Evolutionary conservation across 2,888 invertebrate genomes (phyloP).

Genomic region (Agonopterix subpropinquella): DNA sequence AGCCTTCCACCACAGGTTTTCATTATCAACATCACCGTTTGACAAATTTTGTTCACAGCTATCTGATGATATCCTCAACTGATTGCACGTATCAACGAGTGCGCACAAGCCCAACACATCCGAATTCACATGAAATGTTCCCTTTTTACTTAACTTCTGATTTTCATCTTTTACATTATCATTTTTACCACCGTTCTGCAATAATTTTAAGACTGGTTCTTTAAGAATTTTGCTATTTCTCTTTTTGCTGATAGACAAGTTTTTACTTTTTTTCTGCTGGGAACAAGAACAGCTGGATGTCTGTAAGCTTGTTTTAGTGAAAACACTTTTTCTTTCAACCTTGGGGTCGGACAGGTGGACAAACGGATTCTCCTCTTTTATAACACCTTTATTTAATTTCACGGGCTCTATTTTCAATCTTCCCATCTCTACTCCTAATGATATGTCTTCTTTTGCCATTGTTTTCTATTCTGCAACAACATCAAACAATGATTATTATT

Average conservation of each 20-base stretch:
- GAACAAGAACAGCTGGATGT: constrained; percentile 45
- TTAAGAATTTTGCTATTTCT: constrained; percentile 67
- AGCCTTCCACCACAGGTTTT: constrained; percentile 51
- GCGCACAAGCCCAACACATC: constrained; percentile 52
- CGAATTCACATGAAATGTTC: constrained; percentile 21
- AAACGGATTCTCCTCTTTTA: constrained; percentile 55
- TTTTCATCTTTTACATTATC: constrained; percentile 19
- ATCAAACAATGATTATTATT: too few relatives aligned
- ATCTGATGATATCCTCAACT: constrained; percentile 53
- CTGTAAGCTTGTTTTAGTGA: constrained; percentile 22
- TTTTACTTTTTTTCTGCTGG: constrained; percentile 33
- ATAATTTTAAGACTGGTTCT: constrained; percentile 73
- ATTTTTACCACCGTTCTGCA: constrained; percentile 35
- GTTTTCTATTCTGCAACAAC: constrained; percentile 8
- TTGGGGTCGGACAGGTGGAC: constrained; percentile 16
- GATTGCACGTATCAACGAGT: constrained; percentile 62
- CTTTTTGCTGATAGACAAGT: constrained; percentile 46
- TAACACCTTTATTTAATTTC: constrained; percentile 33
- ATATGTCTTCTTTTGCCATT: constrained; percentile 66
- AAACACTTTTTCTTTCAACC: constrained; percentile 20
- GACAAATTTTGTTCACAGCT: constrained; percentile 19
- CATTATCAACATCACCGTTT: constrained; percentile 23
- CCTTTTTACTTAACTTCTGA: constrained; percentile 21
- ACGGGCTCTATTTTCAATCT: constrained; percentile 74
- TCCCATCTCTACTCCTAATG: constrained; percentile 69